phyloP scores from a whole-genome alignment of 2,888 invertebrate genomes.

The Sericinus montela region DNA sequence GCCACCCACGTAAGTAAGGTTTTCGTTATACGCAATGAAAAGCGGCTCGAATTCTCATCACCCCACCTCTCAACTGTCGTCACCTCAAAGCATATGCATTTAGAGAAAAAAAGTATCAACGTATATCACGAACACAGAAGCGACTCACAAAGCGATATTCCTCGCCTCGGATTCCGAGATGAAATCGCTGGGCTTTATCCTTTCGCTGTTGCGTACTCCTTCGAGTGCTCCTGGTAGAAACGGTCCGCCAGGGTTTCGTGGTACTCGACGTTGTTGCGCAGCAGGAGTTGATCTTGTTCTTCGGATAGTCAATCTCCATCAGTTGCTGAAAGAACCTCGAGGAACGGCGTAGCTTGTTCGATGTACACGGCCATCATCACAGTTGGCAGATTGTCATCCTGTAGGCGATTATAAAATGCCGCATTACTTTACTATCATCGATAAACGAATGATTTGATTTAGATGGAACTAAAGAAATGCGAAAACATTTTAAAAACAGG shows the following conservation, averaged over 20 bases:
- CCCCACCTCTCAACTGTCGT: too few species aligned
- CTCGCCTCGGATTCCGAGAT: constrained; percentile 87
- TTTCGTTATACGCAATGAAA: too few species aligned
- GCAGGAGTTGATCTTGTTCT: constrained; percentile 89
- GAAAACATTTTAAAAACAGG: too few species aligned
- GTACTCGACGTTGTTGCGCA: constrained; percentile 88
- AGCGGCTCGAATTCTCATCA: too few species aligned
- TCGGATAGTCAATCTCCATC: constrained; percentile 89
- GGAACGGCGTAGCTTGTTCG: constrained; percentile 93
- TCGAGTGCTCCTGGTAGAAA: constrained; percentile 80
- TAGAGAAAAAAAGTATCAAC: too few species aligned
- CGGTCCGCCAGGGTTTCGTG: constrained; percentile 82
- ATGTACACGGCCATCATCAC: constrained; percentile 89
- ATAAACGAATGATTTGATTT: too few species aligned
- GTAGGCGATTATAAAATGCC: too few species aligned
- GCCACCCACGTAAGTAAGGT: too few species aligned
- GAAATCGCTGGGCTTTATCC: constrained; percentile 82
- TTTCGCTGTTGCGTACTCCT: constrained; percentile 81
- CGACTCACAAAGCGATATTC: constrained; percentile 90
- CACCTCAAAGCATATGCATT: too few species aligned
- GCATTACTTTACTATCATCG: too few species aligned
- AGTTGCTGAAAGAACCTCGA: constrained; percentile 89
- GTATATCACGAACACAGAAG: too few species aligned
- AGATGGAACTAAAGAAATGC: too few species aligned
- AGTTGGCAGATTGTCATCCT: constrained; percentile 82